Conservation (phyloP, 2,888 invertebrate species). For the Ceramica pisi region DNA sequence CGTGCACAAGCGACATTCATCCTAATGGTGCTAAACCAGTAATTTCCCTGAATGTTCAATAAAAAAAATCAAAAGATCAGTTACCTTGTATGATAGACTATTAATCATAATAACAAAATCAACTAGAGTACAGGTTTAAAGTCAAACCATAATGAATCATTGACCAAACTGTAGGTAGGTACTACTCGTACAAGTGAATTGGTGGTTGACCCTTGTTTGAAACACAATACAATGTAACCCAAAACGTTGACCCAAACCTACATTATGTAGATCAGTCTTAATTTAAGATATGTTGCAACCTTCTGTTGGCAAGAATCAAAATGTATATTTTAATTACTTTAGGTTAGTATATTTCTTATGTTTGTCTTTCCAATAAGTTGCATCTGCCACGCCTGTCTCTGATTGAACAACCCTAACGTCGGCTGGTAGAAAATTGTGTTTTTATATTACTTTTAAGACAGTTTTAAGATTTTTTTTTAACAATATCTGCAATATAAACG, state of each 20-base stretch:
- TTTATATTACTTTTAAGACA: too few relatives aligned
- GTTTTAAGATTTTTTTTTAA: too few relatives aligned
- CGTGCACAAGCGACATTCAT: background rate
- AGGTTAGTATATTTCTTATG: too few relatives aligned
- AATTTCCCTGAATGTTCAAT: background rate
- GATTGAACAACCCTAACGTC: too few relatives aligned
- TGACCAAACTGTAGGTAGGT: slow-evolving; percentile 12
- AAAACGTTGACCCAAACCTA: slow-evolving; percentile 35
- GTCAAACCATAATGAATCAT: slow-evolving; percentile 13
- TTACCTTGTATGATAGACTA: background rate
- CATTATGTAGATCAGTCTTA: slow-evolving; percentile 37
- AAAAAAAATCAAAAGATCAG: background rate
- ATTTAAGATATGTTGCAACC: slow-evolving; percentile 30
- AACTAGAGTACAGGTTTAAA: background rate
- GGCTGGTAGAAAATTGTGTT: too few relatives aligned
- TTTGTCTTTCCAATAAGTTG: too few relatives aligned
- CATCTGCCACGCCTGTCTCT: too few relatives aligned
- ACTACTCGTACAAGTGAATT: background rate
- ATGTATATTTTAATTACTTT: too few relatives aligned
- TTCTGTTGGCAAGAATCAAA: background rate
- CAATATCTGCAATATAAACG: too few relatives aligned
- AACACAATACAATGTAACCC: slow-evolving; percentile 46
- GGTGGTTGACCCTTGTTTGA: slow-evolving; percentile 33
- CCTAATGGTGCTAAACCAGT: background rate
- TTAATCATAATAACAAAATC: slow-evolving; percentile 2